A percentile compares a stretch with the other conserved stretches of the same genome.
phyloP scores from a whole-genome alignment of 2,888 invertebrate species.

The Ochropacha duplaris region DNA sequence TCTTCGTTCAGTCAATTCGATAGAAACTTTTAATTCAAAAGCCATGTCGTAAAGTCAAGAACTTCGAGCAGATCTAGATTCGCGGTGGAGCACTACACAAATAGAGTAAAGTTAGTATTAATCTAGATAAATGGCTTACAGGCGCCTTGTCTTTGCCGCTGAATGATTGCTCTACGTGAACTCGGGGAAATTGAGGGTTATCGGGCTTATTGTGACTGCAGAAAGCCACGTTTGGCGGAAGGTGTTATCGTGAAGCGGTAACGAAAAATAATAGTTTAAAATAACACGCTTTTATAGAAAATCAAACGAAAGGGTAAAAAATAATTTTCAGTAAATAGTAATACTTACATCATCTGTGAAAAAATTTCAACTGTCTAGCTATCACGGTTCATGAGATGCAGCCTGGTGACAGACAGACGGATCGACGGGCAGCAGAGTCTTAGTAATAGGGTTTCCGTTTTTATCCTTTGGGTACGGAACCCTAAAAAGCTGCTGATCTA shows the following conservation, averaged over 20 bases:
- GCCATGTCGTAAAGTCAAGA: not conserved
- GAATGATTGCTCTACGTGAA: conserved; percentile 8
- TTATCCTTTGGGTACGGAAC: too few species aligned
- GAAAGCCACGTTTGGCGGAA: not conserved
- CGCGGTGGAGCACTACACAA: not conserved
- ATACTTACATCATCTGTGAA: too few species aligned
- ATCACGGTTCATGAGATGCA: too few species aligned
- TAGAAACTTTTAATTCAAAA: not conserved
- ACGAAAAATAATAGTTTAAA: not conserved
- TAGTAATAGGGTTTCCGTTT: too few species aligned
- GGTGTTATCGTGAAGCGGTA: not conserved
- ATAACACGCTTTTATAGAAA: too few species aligned
- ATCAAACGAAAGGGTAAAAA: too few species aligned
- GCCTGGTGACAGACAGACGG: too few species aligned
- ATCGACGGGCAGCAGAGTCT: too few species aligned
- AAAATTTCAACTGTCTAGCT: too few species aligned
- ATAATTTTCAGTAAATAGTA: too few species aligned
- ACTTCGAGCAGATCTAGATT: not conserved
- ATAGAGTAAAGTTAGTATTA: not conserved
- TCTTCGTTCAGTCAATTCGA: not conserved
- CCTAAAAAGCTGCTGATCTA: too few species aligned
- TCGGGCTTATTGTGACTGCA: not conserved
- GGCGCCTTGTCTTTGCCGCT: conserved; percentile 3
- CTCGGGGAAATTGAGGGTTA: not conserved
- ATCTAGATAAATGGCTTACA: conserved; percentile 6